Conservation (phyloP, 2,888 invertebrate genomes). For the Caenorhabditis imperialis region DNA sequence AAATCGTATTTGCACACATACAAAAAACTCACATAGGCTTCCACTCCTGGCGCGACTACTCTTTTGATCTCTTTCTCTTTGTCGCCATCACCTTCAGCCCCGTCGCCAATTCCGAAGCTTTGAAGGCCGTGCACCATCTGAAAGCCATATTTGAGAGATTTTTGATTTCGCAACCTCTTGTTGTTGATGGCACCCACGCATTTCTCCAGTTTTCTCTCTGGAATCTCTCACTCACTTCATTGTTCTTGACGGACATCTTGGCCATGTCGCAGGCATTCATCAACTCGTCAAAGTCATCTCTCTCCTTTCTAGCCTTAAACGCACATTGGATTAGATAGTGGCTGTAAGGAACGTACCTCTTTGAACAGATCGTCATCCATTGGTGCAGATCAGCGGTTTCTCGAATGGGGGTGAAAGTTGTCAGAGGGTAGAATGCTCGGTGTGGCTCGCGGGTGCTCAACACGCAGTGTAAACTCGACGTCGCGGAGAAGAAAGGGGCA, state of each 20-base stretch:
- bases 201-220: conserved; percentile 2
- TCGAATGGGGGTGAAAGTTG: conserved; percentile 57
- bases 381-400: conserved; percentile 39
- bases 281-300: conserved; percentile 65
- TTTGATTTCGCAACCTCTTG: conserved; percentile 24
- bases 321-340: neutral
- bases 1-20: too few species aligned
- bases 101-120: conserved; percentile 24
- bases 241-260: conserved; percentile 58
- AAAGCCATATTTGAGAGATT: conserved; percentile 17
- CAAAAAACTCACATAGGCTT: conserved; percentile 54
- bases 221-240: conserved; percentile 47
- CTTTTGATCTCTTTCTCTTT: conserved; percentile 35
- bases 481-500: conserved; percentile 6
- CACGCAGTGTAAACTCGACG: conserved; percentile 50
- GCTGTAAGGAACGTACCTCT: conserved; percentile 27
- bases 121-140: conserved; percentile 55
- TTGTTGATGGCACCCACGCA: conserved; percentile 32
- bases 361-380: conserved; percentile 52
- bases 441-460: conserved; percentile 45
- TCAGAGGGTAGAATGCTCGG: conserved; percentile 50
- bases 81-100: conserved; percentile 2
- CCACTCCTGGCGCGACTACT: conserved; percentile 47
- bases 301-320: conserved; percentile 57
- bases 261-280: conserved; percentile 66